These are phyloP conservation scores for Procavia capensis DNA, from an alignment of 2,113 vertebrate genomes.

Conservation along the genomic window DNA sequence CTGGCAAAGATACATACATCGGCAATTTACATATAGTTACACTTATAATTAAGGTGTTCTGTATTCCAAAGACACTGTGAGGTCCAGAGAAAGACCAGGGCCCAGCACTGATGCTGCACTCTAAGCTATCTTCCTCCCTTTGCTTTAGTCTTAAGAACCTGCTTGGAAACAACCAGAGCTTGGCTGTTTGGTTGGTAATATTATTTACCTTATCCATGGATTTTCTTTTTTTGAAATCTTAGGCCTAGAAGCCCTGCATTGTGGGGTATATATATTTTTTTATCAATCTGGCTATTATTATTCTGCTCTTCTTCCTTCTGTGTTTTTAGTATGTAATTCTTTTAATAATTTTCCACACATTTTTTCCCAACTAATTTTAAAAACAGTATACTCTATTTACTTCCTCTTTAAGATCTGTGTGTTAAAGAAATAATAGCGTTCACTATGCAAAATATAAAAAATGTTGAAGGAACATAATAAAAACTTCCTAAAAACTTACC, in stretches of 20 bases:
- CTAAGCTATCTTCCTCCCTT: not conserved
- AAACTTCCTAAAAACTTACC: not conserved
- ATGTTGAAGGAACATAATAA: slow-evolving; percentile 24
- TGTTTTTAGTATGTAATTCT: not conserved
- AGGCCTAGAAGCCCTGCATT: not conserved
- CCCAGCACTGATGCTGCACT: not conserved
- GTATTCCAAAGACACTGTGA: not conserved
- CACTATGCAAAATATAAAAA: not conserved
- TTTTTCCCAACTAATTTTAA: no score
- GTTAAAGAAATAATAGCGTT: slow-evolving; percentile 33
- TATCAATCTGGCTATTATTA: not conserved
- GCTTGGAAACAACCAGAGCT: not conserved
- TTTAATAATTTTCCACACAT: not conserved
- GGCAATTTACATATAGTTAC: not conserved
- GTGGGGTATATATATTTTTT: not conserved
- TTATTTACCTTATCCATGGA: not conserved
- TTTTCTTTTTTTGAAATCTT: not conserved
- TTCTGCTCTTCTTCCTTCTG: not conserved
- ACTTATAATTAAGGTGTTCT: not conserved
- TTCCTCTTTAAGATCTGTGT: not conserved
- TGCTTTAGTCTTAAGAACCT: not conserved
- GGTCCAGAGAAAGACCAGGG: not conserved
- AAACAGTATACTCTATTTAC: no score
- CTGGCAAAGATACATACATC: not conserved
- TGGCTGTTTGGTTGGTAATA: not conserved